Percentiles rank a stretch among this genome's conserved stretches.
Evolutionary conservation across 2,113 vertebrate genomes (phyloP).

Genomic region (Ictalurus punctatus): DNA sequence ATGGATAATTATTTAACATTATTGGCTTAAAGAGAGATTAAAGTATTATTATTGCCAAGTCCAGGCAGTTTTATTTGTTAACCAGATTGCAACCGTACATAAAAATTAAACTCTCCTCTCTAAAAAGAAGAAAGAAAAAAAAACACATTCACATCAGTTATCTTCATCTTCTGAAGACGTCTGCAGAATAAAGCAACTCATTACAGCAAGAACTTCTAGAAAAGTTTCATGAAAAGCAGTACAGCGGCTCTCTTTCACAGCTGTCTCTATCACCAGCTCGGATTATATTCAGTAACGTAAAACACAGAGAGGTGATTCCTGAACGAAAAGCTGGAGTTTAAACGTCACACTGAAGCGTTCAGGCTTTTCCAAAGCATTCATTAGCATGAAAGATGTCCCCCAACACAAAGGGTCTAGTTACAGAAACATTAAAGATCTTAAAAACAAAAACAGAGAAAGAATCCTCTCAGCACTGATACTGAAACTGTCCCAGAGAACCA

Average conservation of each 20-base stretch:
- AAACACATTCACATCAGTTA: background rate
- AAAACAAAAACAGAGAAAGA: background rate
- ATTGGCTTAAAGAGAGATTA: background rate
- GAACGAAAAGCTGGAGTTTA: background rate
- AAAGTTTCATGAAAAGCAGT: background rate
- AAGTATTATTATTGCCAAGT: background rate
- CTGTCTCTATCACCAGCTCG: too few species aligned
- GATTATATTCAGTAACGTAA: background rate
- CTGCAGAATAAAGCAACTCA: background rate
- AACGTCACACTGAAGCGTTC: background rate
- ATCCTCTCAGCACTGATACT: background rate
- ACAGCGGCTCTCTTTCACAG: background rate
- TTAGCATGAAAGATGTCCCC: background rate
- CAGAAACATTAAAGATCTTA: background rate
- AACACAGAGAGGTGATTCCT: background rate
- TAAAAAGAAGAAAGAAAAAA: background rate
- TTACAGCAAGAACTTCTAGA: background rate
- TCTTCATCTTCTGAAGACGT: background rate
- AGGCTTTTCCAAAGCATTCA: background rate
- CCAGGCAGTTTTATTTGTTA: background rate
- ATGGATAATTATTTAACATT: background rate
- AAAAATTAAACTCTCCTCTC: background rate
- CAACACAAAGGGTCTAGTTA: background rate
- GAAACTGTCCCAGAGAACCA: background rate
- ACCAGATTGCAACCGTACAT: background rate